A percentile compares a stretch with the other conserved stretches of the same genome.
These are phyloP conservation scores for Melanerpes aurifrons DNA, from an alignment of 2,113 vertebrate genomes.

Conservation along the genomic window DNA sequence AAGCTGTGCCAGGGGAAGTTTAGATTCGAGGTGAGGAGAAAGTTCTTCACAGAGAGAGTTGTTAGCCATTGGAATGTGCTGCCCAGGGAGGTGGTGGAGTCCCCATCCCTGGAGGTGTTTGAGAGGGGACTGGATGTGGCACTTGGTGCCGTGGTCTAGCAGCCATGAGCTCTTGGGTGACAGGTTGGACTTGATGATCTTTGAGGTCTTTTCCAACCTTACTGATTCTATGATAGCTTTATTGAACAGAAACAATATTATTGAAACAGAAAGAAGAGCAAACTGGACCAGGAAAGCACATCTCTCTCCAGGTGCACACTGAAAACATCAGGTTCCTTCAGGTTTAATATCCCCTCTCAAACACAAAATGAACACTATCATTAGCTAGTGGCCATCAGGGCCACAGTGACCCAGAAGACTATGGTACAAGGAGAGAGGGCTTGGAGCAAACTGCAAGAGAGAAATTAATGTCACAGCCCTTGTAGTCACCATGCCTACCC, in stretches of 20 bases:
- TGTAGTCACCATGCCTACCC: not conserved
- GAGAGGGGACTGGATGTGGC: too few relatives aligned
- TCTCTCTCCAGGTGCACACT: not conserved
- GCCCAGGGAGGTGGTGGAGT: too few relatives aligned
- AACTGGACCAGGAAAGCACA: not conserved
- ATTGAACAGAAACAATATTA: not conserved
- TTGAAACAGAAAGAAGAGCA: not conserved
- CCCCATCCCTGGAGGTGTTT: too few relatives aligned
- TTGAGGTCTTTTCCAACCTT: too few relatives aligned
- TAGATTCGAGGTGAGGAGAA: too few relatives aligned
- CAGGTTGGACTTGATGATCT: too few relatives aligned
- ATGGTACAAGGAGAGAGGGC: not conserved
- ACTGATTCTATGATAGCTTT: not conserved
- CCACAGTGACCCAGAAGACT: not conserved
- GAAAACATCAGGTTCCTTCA: not conserved
- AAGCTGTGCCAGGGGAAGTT: too few relatives aligned
- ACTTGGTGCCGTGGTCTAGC: too few relatives aligned
- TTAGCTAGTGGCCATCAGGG: not conserved
- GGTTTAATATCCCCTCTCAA: not conserved
- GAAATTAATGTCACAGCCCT: not conserved
- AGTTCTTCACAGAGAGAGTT: too few relatives aligned
- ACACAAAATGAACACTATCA: not conserved
- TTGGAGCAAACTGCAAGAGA: not conserved
- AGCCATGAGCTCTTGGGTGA: too few relatives aligned
- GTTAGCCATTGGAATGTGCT: too few relatives aligned